phyloP scores from a whole-genome alignment of 2,113 vertebrate genomes.

The Pristiophorus japonicus region DNA sequence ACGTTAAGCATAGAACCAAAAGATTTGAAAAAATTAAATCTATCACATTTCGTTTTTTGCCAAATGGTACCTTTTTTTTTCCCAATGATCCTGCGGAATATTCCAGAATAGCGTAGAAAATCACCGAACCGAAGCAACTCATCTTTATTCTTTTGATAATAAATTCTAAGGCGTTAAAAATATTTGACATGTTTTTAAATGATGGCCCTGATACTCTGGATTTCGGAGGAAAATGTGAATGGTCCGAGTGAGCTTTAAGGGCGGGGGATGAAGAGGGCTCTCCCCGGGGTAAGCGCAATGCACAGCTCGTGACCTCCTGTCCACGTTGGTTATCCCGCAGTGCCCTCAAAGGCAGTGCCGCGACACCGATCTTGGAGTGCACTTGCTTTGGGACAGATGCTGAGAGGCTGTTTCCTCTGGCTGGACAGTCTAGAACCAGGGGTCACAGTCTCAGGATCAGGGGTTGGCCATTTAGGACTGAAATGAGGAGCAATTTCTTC shows the following conservation, averaged over 20 bases:
- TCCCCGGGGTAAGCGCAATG: not conserved
- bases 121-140: not conserved
- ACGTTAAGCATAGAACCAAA: not conserved
- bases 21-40: not conserved
- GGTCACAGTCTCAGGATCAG: too few species aligned
- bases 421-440: too few species aligned
- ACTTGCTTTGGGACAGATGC: not conserved
- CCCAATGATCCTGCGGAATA: not conserved
- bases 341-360: not conserved
- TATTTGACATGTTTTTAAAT: not conserved
- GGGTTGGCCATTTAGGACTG: too few species aligned
- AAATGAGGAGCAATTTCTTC: too few species aligned
- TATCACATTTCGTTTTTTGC: too few species aligned
- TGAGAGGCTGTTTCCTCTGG: too few species aligned
- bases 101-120: not conserved
- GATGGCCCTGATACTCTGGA: not conserved
- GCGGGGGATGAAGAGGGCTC: too few species aligned
- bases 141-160: not conserved
- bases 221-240: not conserved
- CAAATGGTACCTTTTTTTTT: not conserved
- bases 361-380: not conserved
- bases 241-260: not conserved
- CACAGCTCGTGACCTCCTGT: not conserved
- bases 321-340: not conserved
- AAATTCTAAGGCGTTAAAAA: not conserved